Evolutionary conservation across 2,797 vertebrate genomes (phyloP).

Genomic region (Ceyx erithaca): DNA sequence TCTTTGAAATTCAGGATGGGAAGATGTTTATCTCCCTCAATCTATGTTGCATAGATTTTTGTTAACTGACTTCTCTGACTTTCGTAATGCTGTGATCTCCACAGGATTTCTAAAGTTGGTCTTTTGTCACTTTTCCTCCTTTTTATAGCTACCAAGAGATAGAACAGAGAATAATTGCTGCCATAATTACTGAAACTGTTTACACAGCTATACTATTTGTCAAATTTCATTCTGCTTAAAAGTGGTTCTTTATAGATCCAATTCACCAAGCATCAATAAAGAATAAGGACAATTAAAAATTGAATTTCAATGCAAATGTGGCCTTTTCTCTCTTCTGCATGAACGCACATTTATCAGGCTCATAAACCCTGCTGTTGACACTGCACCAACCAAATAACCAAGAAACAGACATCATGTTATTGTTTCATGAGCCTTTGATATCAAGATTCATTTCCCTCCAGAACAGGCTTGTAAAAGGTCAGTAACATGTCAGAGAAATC

Average conservation of each 20-base stretch:
- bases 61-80: not conserved
- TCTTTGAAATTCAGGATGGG: not conserved
- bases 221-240: conserved; percentile 60
- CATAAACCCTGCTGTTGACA: conserved; percentile 67
- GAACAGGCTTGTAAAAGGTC: conserved; percentile 70
- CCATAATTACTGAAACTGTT: conserved; percentile 71
- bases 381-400: conserved; percentile 57
- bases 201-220: conserved; percentile 64
- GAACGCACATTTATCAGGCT: conserved; percentile 76
- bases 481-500: conserved; percentile 15
- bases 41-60: not conserved
- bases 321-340: conserved; percentile 79
- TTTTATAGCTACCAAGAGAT: conserved; percentile 20
- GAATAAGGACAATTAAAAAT: conserved; percentile 81
- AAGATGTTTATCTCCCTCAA: not conserved
- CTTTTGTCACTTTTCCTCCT: not conserved
- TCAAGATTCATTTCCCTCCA: conserved; percentile 64
- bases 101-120: conserved; percentile 10
- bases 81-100: not conserved
- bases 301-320: conserved; percentile 85
- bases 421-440: conserved; percentile 67
- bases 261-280: conserved; percentile 76
- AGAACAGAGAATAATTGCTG: conserved; percentile 51
- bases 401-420: conserved; percentile 57
- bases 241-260: conserved; percentile 67